These are phyloP conservation scores for Opisthocomus hoazin DNA, from an alignment of 2,113 vertebrate species.

Conservation along the genomic window DNA sequence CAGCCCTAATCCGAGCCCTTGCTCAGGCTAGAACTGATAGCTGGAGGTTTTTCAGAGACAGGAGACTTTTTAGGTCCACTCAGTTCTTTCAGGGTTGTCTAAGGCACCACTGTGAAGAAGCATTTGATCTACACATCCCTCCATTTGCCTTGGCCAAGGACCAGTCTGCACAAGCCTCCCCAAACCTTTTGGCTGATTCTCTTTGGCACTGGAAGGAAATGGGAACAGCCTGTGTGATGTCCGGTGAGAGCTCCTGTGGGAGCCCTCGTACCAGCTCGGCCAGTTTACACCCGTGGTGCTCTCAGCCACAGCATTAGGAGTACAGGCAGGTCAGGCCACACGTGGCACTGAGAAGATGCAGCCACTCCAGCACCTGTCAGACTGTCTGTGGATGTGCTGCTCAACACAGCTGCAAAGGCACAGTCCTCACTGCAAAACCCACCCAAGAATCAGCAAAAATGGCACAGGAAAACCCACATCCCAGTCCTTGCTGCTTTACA, in stretches of 20 bases:
- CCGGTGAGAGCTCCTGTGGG: neutral
- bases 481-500: neutral
- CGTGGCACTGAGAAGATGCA: neutral
- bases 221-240: neutral
- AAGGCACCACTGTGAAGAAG: neutral
- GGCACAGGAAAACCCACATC: rapidly evolving
- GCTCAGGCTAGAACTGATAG: neutral
- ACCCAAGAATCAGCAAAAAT: neutral
- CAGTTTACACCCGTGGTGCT: rapidly evolving
- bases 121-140: neutral
- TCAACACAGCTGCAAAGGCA: neutral
- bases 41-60: neutral
- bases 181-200: neutral
- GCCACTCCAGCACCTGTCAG: neutral
- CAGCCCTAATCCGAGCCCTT: neutral
- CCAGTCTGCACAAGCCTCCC: neutral
- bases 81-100: neutral
- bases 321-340: neutral
- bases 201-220: neutral
- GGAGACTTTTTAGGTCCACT: neutral
- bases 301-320: neutral
- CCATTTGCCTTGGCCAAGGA: neutral
- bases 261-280: neutral
- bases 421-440: neutral
- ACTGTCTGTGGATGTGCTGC: neutral